Evolutionary conservation across 2,888 invertebrate genomes (phyloP).

Genomic region (Gordius sp.): DNA sequence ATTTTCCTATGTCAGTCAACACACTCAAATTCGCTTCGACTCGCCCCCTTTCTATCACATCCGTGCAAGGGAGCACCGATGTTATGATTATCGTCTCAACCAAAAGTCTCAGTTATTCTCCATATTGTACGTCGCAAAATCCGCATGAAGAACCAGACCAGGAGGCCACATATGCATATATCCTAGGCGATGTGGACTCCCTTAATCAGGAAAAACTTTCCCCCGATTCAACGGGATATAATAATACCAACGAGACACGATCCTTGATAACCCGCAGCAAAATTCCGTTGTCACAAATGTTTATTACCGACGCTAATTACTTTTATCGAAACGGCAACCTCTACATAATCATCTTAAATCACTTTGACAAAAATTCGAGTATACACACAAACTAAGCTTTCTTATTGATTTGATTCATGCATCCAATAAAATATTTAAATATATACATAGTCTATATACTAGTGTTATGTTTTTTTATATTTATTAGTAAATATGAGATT

Average conservation of each 20-base stretch:
- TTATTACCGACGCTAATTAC: not conserved
- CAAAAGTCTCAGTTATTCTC: not conserved
- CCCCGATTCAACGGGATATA: too few relatives aligned
- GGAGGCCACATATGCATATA: too few relatives aligned
- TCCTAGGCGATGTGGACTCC: too few relatives aligned
- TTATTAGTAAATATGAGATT: too few relatives aligned
- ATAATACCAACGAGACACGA: too few relatives aligned
- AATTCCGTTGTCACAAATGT: not conserved
- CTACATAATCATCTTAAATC: not conserved
- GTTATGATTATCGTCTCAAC: constrained; percentile 1
- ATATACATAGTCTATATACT: too few relatives aligned
- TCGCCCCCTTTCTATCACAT: not conserved
- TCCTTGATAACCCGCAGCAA: not conserved
- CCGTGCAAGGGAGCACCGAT: not conserved
- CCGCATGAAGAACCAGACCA: too few relatives aligned
- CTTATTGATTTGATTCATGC: too few relatives aligned
- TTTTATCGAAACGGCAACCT: not conserved
- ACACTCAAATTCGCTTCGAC: not conserved
- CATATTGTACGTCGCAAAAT: not conserved
- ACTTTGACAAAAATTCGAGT: constrained; percentile 7
- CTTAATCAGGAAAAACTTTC: too few relatives aligned
- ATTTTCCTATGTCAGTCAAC: constrained; percentile 9
- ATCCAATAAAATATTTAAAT: too few relatives aligned
- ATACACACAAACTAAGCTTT: too few relatives aligned
- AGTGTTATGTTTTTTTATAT: too few relatives aligned